These are phyloP conservation scores for human (Homo sapiens) DNA, from an alignment of 2,113 vertebrate genomes.

Conservation along the genomic window GRCh38 chr20:16042001-16042500, in stretches of 20 bases:
- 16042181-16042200: not conserved
- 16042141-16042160: not conserved
- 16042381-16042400: not conserved
- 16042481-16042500: not conserved
- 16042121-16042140: slow-evolving; percentile 1
- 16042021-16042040: not conserved
- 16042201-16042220: not conserved
- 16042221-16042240: not conserved
- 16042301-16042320: not conserved
- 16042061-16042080: not conserved
- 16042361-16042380: not conserved
- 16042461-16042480: not conserved
- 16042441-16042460: not conserved
- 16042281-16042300: not conserved
- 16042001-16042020: not conserved
- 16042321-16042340: not conserved
- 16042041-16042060: not conserved
- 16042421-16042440: not conserved
- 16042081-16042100: not conserved
- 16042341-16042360: not conserved
- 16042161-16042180: not conserved
- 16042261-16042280: not conserved
- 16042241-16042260: not conserved
- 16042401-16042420: not conserved
- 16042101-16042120: not conserved